Evolutionary conservation across 2,888 invertebrate genomes (phyloP), one percentile per base, ranked within the genome.

Genomic region (Drosophila fulvimacula): DNA sequence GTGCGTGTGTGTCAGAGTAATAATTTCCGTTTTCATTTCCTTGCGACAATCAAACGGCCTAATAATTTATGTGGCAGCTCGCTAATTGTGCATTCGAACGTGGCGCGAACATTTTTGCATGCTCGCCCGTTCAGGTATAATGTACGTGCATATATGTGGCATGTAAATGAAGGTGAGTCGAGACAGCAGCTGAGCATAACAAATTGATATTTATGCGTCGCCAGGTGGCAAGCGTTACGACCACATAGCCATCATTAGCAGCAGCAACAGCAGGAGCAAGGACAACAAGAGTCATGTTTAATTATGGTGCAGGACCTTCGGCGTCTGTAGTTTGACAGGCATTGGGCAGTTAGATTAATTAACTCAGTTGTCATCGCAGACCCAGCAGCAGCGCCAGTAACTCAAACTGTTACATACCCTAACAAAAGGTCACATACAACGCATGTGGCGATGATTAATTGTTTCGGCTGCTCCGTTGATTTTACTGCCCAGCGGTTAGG

Each of bases 131-230:
- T 17, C 48, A 48, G 17, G 13, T 7, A 19, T 32, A 57, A 56
- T 68, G 51, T 27, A 42, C 55, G 39, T 52, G 42, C 58, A 38
- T 44, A 56, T 39, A 21, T 42, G 9, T 15, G 17, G 5, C 11
- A 24, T 9, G 36, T n/a, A 36, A 38, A 30, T 41, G 49, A 34
- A 63, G 63, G 24, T 44, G 30, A 30, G 17, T 27, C 30, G 41
- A 46, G 44, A 52, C 44, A 39, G 44, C 15, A 48, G 42, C 13
- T 46, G 24, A 55, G 69, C 63, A 64, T 70, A 75, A 84, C 76
- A 80, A 88, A 83, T 88, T 87, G 89, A 83, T 84, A 88, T 88
- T 88, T 87, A 83, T 88, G 89, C 87, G 79, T 63, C 79, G 42
- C 69, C 69, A 74, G 75, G 69, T 69, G 41, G 60, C 62, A 65